A percentile compares a stretch with the other conserved stretches of the same genome.
These are phyloP conservation scores for Thinocorus orbignyianus DNA, from an alignment of 2,113 vertebrate species.

Conservation along the genomic window DNA sequence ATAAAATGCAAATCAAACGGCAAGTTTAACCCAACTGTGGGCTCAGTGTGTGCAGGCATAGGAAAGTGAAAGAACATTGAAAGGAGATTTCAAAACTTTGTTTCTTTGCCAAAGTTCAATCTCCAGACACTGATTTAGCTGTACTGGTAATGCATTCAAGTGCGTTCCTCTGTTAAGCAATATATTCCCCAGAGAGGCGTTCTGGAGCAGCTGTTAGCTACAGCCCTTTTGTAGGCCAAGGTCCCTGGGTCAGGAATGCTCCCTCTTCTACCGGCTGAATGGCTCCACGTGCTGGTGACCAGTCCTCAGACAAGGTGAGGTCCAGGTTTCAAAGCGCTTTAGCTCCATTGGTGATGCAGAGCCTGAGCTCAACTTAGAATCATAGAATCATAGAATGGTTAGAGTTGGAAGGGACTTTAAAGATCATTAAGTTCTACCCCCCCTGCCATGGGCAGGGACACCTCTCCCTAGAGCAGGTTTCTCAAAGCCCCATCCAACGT, in stretches of 20 bases:
- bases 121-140: slow-evolving; percentile 6
- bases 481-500: too few species aligned
- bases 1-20: neutral
- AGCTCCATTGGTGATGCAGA: neutral
- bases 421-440: too few species aligned
- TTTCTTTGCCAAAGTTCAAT: neutral
- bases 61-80: neutral
- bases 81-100: neutral
- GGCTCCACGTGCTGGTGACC: neutral
- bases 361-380: neutral
- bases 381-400: too few species aligned
- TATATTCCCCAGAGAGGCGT: neutral
- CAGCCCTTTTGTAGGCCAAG: neutral
- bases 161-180: neutral
- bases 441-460: too few species aligned
- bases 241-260: neutral
- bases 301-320: neutral
- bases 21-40: neutral
- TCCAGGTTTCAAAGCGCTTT: neutral
- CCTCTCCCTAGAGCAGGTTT: too few species aligned
- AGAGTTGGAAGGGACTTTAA: too few species aligned
- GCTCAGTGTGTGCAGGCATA: neutral
- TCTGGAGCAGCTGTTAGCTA: slow-evolving; percentile 10
- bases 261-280: neutral
- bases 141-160: neutral